These are phyloP conservation scores for Ibidorhyncha struthersii DNA, from an alignment of 2,113 vertebrate genomes.

Conservation along the genomic window DNA sequence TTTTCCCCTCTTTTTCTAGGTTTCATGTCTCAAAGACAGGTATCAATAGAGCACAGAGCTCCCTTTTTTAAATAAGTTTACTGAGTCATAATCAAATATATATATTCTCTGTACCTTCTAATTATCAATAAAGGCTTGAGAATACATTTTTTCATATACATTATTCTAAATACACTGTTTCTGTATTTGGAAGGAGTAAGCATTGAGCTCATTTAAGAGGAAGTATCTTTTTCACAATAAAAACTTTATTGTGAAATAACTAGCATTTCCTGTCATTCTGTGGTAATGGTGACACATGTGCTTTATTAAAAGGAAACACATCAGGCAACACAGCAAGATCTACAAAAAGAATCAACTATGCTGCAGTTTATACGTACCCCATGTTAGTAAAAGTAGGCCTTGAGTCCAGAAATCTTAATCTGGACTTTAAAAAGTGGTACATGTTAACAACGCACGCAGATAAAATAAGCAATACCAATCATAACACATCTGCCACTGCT, in stretches of 20 bases:
- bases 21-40: neutral
- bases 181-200: neutral
- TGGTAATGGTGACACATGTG: neutral
- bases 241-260: neutral
- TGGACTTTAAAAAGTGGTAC: neutral
- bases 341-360: neutral
- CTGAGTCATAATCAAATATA: neutral
- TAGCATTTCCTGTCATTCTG: conserved; percentile 15
- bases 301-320: neutral
- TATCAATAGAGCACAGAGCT: neutral
- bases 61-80: neutral
- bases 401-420: neutral
- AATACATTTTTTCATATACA: neutral
- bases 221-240: conserved; percentile 29
- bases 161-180: neutral
- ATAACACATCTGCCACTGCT: neutral
- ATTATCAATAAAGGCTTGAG: neutral
- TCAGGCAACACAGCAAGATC: neutral
- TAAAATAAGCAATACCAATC: neutral
- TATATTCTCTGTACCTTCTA: neutral
- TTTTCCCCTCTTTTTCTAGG: neutral
- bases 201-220: neutral
- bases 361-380: neutral
- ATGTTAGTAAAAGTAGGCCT: neutral
- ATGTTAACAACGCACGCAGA: neutral